These are phyloP conservation scores for Zaprionus nigranus DNA, from an alignment of 1,140 invertebrate species.

Conservation along the genomic window DNA sequence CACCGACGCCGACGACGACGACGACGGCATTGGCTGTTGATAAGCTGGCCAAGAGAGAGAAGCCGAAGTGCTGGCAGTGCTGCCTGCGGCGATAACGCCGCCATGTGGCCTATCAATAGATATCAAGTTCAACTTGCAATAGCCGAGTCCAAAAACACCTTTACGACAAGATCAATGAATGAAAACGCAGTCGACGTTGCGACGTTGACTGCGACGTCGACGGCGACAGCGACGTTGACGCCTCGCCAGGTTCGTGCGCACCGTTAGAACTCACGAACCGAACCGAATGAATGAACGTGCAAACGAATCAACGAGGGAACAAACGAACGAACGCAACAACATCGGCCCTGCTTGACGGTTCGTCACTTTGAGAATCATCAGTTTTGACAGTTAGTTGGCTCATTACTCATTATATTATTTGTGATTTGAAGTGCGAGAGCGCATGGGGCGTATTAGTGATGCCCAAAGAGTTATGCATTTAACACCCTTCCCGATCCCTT, in stretches of 20 bases:
- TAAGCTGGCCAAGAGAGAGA: slow-evolving; percentile 26
- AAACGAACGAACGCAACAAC: slow-evolving; percentile 41
- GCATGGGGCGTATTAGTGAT: slow-evolving; percentile 29
- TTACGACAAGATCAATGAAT: slow-evolving; percentile 45
- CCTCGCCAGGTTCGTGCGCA: slow-evolving; percentile 25
- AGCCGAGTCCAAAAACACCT: slow-evolving; percentile 6
- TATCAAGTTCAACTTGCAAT: slow-evolving; percentile 41
- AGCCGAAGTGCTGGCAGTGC: not conserved
- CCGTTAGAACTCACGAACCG: slow-evolving; percentile 53
- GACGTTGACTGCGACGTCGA: not conserved
- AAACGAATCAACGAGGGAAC: slow-evolving; percentile 27
- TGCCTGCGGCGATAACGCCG: not conserved
- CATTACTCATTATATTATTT: slow-evolving; percentile 50
- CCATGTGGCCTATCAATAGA: slow-evolving; percentile 36
- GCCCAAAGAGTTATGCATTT: not conserved
- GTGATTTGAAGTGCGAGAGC: slow-evolving; percentile 30
- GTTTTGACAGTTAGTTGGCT: slow-evolving; percentile 63
- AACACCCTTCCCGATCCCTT: not conserved
- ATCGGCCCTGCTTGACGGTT: too few relatives aligned
- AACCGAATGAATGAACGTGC: slow-evolving; percentile 24
- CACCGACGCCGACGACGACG: not conserved
- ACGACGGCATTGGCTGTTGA: slow-evolving; percentile 25
- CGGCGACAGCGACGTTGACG: slow-evolving; percentile 4
- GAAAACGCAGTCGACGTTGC: too few relatives aligned
- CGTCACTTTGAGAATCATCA: slow-evolving; percentile 34